Evolutionary conservation across 2,888 invertebrate genomes (phyloP), one percentile per base, ranked within the genome.

Genomic region (Allophyes oxyacanthae): DNA sequence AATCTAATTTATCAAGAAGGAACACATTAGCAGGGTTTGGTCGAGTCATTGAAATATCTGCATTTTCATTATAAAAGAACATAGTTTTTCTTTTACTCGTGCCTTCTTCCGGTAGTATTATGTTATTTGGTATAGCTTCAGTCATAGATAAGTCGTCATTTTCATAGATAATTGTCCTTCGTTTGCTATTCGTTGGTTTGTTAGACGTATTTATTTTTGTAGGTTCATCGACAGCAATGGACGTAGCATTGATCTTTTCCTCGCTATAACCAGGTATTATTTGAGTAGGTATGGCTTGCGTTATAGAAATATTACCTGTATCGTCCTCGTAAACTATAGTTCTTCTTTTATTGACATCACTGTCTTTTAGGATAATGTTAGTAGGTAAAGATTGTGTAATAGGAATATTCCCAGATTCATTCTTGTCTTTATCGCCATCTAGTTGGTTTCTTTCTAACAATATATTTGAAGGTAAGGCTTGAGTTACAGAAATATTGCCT

Each of bases 261-360:
- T 61, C 15, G 20, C 25, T 44, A 14, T 30, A 34, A 13, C 37
- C 41, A 1, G 36, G 13, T 25, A 57, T 36, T 10, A 67, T 10
- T 34, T 52, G 51, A 25, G 41, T 6, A 1, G 62, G 55, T 42
- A 72, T 45, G 0, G 52, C 49, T 37, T 72, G 73, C 0, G 67
- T 67, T 13, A 81, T 58, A n/a, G 83, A 81, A n/a, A 81, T 64
- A 55, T 83, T 64, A 0, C 61, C 72, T 0, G 64, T 57, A 5
- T 74, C 65, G 14, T 70, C 52, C 26, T 73, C 66, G 49, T 68
- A 71, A 0, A 76, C 48, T 6, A 75, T 54, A 9, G 75, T 73
- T 26, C n/a, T 59, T 37, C 66, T 66, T 45, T 61, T 74, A 34
- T 37, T 26, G 15, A n/a, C 7, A 15, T 64, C 58, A 7, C 8